Evolutionary conservation across 2,888 invertebrate genomes (phyloP).

Genomic region (Drosophila anomalata): DNA sequence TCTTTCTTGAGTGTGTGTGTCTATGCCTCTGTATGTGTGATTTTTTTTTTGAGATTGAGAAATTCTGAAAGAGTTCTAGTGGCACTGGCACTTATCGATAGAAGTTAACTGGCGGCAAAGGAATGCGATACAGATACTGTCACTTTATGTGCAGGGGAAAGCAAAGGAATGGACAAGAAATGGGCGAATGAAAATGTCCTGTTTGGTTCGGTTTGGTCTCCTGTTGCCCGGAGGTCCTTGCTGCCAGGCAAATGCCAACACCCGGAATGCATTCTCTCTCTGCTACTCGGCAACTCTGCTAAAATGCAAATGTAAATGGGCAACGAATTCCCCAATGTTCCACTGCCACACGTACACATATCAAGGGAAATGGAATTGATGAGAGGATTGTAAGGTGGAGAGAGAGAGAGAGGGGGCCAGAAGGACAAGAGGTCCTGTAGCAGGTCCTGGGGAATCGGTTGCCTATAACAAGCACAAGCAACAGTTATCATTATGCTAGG

Average conservation of each 20-base stretch:
- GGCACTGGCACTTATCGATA: conserved; percentile 33
- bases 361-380: conserved; percentile 19
- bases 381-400: background rate
- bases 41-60: conserved; percentile 6
- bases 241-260: background rate
- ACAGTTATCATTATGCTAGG: conserved; percentile 53
- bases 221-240: background rate
- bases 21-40: conserved; percentile 3
- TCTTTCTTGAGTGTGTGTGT: background rate
- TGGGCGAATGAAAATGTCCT: no score
- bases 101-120: conserved; percentile 35
- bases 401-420: background rate
- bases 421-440: background rate
- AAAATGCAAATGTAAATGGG: conserved; percentile 11
- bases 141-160: conserved; percentile 2
- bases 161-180: conserved; percentile 1
- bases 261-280: background rate
- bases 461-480: conserved; percentile 24
- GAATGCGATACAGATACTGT: conserved; percentile 27
- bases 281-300: background rate
- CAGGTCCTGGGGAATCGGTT: conserved; percentile 6
- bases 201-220: background rate
- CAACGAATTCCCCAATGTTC: conserved; percentile 7
- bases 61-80: conserved; percentile 18
- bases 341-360: background rate